Evolutionary conservation across 2,888 invertebrate genomes (phyloP).

Genomic region (Drosophila nigricruria): DNA sequence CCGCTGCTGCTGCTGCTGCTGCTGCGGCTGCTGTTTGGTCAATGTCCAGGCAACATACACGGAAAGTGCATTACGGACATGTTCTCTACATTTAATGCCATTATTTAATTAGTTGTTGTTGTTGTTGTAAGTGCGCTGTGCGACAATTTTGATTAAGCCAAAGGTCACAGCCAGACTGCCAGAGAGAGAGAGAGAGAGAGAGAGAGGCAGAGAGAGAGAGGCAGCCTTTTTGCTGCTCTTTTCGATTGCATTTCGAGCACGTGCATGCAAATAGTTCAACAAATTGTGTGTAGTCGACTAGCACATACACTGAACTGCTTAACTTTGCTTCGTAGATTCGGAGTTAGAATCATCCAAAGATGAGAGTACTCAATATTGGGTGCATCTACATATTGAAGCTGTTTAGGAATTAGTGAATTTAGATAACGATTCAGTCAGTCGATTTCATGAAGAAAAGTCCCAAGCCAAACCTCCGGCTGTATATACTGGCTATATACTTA

Average conservation of each 20-base stretch:
- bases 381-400: too few species aligned
- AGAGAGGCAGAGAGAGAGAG: background rate
- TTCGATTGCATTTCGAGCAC: background rate
- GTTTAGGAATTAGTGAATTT: too few species aligned
- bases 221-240: too few species aligned
- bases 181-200: background rate
- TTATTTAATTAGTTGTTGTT: slow-evolving; percentile 57
- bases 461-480: too few species aligned
- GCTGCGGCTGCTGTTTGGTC: slow-evolving; percentile 35
- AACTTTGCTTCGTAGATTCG: too few species aligned
- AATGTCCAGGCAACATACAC: slow-evolving; percentile 56
- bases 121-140: slow-evolving; percentile 24
- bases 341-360: too few species aligned
- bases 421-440: too few species aligned
- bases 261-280: background rate
- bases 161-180: slow-evolving; percentile 13
- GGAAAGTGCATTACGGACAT: slow-evolving; percentile 71
- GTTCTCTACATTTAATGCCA: slow-evolving; percentile 34
- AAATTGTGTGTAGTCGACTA: background rate
- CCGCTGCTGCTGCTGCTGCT: slow-evolving; percentile 40
- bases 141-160: slow-evolving; percentile 54
- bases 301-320: background rate
- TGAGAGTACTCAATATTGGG: too few species aligned
- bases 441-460: too few species aligned
- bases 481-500: too few species aligned